Evolutionary conservation across 2,113 vertebrate genomes (phyloP), one percentile per base, ranked within the genome.

Genomic region (Antennarius striatus): DNA sequence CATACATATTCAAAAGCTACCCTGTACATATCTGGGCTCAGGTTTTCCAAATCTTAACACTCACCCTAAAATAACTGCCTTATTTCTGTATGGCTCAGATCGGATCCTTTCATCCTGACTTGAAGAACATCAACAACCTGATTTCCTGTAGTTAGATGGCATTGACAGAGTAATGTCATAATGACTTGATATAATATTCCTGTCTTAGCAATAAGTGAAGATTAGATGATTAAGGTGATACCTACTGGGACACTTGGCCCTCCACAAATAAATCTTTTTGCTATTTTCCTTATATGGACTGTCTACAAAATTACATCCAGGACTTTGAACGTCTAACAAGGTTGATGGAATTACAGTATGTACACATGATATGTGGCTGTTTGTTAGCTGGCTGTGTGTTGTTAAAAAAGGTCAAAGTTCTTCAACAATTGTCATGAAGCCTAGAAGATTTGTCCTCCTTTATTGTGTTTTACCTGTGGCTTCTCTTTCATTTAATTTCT

Each of bases 281-380:
- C 43, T 71, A 22, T 47, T 59, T 62, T 64, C 46, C 46, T 42
- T n/a, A 48, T 28, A 17, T 68, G 36, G 73, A 88, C 67, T 54
- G 79, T 56, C 89, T 91, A 80, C 73, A 75, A 86, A 90, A 91
- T 3, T 87, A 94, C 86, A 91, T 90, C 90, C 90, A 91, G 89
- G 80, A 89, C 70, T 81, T 71, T 68, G 84, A 93, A 82, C 84
- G 89, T 89, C 84, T 81, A 88, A 92, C 88, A 86, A 85, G 80
- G 79, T 90, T 42, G 88, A 69, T 90, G 75, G 84, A 89, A 46
- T 75, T 36, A 22, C 22, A 22, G 2, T 92, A 92, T 93, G 87
- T 94, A 94, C 92, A 93, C 66, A 42, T 90, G 83, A 83, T 78
- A 83, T 79, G 86, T 90, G 82, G 89, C 76, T 87, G 82, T 82